These are phyloP conservation scores for Naso thynnoides DNA, from an alignment of 2,797 vertebrate species.

Conservation along the genomic window DNA sequence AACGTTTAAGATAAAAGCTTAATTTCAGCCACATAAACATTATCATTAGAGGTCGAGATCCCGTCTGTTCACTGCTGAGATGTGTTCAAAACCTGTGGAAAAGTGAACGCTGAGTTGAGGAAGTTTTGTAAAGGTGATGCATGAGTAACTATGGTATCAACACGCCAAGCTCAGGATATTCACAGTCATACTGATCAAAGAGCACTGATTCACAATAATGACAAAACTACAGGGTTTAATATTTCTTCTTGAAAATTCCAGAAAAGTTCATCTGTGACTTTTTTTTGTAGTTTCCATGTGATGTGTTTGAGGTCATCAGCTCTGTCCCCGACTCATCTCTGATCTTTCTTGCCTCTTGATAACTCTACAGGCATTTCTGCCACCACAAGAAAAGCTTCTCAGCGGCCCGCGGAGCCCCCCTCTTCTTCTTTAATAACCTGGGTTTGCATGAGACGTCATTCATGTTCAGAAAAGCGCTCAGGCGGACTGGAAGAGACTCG, in stretches of 20 bases:
- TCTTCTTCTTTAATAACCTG: constrained; percentile 60
- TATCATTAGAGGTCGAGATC: background rate
- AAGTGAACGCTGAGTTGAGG: background rate
- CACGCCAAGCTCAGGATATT: background rate
- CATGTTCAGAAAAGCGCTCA: constrained; percentile 47
- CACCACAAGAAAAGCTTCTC: constrained; percentile 69
- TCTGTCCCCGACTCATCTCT: constrained; percentile 45
- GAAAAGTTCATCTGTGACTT: constrained; percentile 10
- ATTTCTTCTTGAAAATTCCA: constrained; percentile 5
- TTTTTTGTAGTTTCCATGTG: constrained; percentile 40
- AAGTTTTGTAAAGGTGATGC: background rate
- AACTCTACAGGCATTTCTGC: constrained; percentile 54
- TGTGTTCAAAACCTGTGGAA: background rate
- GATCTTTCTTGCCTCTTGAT: constrained; percentile 50
- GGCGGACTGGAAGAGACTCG: constrained; percentile 58
- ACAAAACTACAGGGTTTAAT: background rate
- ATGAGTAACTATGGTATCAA: background rate
- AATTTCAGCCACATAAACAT: no score
- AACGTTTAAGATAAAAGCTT: no score
- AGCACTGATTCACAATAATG: background rate
- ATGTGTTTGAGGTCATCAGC: constrained; percentile 30
- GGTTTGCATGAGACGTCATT: constrained; percentile 68
- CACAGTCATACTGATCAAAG: constrained; percentile 1
- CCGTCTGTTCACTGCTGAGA: accelerated
- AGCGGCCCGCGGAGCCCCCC: constrained; percentile 19